Evolutionary conservation across 1,140 invertebrate genomes (phyloP).

Genomic region (Musca domestica): DNA sequence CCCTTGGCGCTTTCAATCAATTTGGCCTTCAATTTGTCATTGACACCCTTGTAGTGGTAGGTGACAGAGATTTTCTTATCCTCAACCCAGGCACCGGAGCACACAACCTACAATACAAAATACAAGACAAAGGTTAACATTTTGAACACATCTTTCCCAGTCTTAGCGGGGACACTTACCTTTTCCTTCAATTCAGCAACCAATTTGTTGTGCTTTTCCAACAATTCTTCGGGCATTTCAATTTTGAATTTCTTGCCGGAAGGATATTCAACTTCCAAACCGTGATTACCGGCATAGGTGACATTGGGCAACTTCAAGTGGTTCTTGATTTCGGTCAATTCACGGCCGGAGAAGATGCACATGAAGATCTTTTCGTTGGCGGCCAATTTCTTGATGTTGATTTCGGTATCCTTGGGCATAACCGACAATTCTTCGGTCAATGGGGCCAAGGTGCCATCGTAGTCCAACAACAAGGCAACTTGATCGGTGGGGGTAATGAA

Average conservation of each 20-base stretch:
- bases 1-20: slow-evolving; percentile 68
- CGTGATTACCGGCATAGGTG: slow-evolving; percentile 90
- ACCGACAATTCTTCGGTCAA: slow-evolving; percentile 84
- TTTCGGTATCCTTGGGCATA: slow-evolving; percentile 79
- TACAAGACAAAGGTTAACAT: background rate
- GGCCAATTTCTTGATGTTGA: slow-evolving; percentile 76
- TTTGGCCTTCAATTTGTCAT: slow-evolving; percentile 62
- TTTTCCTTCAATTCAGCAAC: slow-evolving; percentile 78
- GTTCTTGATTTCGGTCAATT: slow-evolving; percentile 80
- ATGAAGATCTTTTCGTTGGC: slow-evolving; percentile 85
- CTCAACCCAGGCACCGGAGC: slow-evolving; percentile 87
- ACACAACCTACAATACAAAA: slow-evolving; percentile 63
- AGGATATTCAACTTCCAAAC: slow-evolving; percentile 83
- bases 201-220: slow-evolving; percentile 74
- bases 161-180: slow-evolving; percentile 58
- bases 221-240: slow-evolving; percentile 83
- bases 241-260: slow-evolving; percentile 90
- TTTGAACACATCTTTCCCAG: background rate
- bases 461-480: slow-evolving; percentile 76
- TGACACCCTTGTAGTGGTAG: slow-evolving; percentile 84
- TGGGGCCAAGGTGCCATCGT: slow-evolving; percentile 85
- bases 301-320: slow-evolving; percentile 88
- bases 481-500: slow-evolving; percentile 50
- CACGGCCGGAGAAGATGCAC: slow-evolving; percentile 81
- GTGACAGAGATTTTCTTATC: slow-evolving; percentile 85